Conservation (phyloP, 2,113 vertebrate species). For the Tachysurus vachellii region DNA sequence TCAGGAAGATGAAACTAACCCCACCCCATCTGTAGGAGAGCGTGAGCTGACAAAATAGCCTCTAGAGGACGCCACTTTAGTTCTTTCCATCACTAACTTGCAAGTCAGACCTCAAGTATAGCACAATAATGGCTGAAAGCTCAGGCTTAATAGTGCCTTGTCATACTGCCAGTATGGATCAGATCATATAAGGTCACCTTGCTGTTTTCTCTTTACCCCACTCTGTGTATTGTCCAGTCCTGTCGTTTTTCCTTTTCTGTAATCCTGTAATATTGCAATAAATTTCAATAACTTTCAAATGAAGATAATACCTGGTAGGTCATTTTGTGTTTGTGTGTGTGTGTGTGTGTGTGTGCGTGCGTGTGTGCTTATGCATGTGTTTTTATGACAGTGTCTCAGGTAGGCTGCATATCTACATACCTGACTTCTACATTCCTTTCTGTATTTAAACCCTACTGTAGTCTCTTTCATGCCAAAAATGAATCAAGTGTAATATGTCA, state of each 20-base stretch:
- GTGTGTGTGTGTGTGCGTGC: slow-evolving; percentile 7
- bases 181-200: slow-evolving; percentile 3
- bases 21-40: background rate
- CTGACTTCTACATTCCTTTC: slow-evolving; percentile 43
- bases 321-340: slow-evolving; percentile 1
- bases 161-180: background rate
- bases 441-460: slow-evolving; percentile 35
- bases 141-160: slow-evolving; percentile 16
- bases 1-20: slow-evolving; percentile 36
- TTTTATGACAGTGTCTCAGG: slow-evolving; percentile 31
- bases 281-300: slow-evolving; percentile 15
- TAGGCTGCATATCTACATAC: slow-evolving; percentile 4
- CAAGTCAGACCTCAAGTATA: background rate
- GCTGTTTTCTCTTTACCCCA: background rate
- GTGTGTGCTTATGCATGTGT: background rate
- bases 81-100: slow-evolving; percentile 24
- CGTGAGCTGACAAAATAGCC: slow-evolving; percentile 25
- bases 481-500: slow-evolving; percentile 38
- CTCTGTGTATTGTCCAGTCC: background rate
- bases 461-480: slow-evolving; percentile 10
- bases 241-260: background rate
- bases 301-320: slow-evolving; percentile 25
- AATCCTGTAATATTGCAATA: background rate
- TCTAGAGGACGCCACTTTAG: slow-evolving; percentile 36
- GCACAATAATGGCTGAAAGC: background rate